phyloP scores from a whole-genome alignment of 37 sponge, comb jelly and placozoan genomes.

The Cliona cf. orientalis region DNA sequence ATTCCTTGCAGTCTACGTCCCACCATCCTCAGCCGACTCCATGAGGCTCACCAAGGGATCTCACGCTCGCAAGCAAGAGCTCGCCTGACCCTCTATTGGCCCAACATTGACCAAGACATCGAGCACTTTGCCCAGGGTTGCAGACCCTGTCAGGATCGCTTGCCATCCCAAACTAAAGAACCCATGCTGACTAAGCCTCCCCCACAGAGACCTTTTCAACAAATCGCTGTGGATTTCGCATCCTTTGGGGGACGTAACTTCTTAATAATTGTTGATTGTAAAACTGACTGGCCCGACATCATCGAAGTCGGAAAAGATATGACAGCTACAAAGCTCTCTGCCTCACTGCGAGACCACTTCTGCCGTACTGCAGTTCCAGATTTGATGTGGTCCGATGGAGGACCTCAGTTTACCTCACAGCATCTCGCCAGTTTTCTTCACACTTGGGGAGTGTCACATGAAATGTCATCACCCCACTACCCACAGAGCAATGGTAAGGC shows the following conservation, averaged over 20 bases:
- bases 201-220: conserved; percentile 16
- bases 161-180: conserved; percentile 20
- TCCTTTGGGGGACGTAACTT: conserved; percentile 18
- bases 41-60: conserved; percentile 7
- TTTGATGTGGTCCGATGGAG: conserved; percentile 25
- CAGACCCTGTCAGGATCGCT: conserved; percentile 23
- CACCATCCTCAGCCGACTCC: conserved; percentile 1
- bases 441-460: conserved; percentile 15
- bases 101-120: conserved; percentile 16
- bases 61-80: conserved; percentile 12
- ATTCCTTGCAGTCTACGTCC: conserved; percentile 21
- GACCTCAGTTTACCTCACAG: neutral
- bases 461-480: conserved; percentile 22
- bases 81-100: neutral
- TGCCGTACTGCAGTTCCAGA: conserved; percentile 33
- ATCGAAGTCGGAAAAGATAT: conserved; percentile 17
- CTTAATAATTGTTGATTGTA: conserved; percentile 34
- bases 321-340: conserved; percentile 4
- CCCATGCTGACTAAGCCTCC: conserved; percentile 16
- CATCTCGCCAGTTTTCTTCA: neutral
- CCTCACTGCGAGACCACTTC: conserved; percentile 7
- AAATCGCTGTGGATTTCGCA: conserved; percentile 35
- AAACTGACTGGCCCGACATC: conserved; percentile 47
- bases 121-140: conserved; percentile 13
- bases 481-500: conserved; percentile 49